These are phyloP conservation scores for Orchestes rusci DNA, from an alignment of 2,888 invertebrate species.

Conservation along the genomic window DNA sequence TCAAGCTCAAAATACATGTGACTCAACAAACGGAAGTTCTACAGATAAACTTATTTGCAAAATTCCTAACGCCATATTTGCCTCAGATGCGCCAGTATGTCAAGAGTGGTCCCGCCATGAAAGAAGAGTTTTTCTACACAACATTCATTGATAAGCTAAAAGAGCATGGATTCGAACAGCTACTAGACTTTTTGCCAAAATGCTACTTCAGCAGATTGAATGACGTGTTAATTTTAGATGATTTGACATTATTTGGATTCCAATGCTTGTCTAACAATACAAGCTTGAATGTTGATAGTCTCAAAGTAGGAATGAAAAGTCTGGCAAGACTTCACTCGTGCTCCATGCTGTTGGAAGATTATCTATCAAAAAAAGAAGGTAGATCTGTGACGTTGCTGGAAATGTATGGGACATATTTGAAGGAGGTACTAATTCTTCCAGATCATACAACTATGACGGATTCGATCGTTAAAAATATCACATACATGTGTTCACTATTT, in stretches of 20 bases:
- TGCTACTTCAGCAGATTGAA: constrained; percentile 37
- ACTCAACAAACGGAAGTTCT: not conserved
- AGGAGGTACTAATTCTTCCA: constrained; percentile 20
- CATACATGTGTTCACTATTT: constrained; percentile 10
- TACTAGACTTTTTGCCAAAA: constrained; percentile 33
- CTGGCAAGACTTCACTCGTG: constrained; percentile 35
- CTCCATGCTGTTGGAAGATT: constrained; percentile 36
- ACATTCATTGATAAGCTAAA: constrained; percentile 38
- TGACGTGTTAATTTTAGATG: constrained; percentile 41
- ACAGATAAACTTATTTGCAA: constrained; percentile 11
- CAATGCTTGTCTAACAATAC: constrained; percentile 12
- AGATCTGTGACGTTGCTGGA: constrained; percentile 28
- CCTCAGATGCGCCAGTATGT: constrained; percentile 26
- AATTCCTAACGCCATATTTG: constrained; percentile 7
- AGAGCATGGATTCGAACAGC: constrained; percentile 27
- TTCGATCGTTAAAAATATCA: not conserved
- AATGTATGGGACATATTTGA: constrained; percentile 28
- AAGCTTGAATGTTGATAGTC: constrained; percentile 25
- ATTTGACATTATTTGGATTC: constrained; percentile 31
- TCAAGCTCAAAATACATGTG: constrained; percentile 26
- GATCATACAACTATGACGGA: no score
- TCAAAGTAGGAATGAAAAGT: constrained; percentile 27
- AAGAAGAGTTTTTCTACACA: constrained; percentile 40
- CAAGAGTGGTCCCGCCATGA: constrained; percentile 25
- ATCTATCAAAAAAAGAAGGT: constrained; percentile 24